phyloP scores from a whole-genome alignment of 1,140 invertebrate genomes.

The Rhizoglyphus robini region DNA sequence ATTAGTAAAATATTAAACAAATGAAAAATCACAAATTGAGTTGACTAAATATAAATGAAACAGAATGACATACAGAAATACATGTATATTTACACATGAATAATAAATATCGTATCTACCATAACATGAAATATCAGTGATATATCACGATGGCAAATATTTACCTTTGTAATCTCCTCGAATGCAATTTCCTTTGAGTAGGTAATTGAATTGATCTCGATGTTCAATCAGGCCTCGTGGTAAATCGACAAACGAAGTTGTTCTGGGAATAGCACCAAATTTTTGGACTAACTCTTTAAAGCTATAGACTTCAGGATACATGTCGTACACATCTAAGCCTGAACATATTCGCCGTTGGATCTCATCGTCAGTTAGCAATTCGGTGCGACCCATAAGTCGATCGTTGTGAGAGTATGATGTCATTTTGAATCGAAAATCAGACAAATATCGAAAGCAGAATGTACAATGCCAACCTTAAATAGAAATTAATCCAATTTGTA shows the following conservation, averaged over 20 bases:
- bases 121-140: no score
- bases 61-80: no score
- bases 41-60: no score
- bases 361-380: not conserved
- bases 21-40: no score
- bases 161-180: not conserved
- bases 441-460: slow-evolving; percentile 13
- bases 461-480: slow-evolving; percentile 17
- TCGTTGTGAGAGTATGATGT: slow-evolving; percentile 18
- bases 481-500: not conserved
- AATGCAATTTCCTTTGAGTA: slow-evolving; percentile 5
- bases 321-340: slow-evolving; percentile 8
- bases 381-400: not conserved
- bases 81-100: no score
- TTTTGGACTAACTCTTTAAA: slow-evolving; percentile 6
- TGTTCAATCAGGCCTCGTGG: not conserved
- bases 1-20: no score
- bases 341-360: slow-evolving; percentile 11
- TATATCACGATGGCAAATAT: not conserved
- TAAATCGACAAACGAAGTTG: not conserved
- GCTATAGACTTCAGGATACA: slow-evolving; percentile 18
- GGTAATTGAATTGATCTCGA: not conserved
- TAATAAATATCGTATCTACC: no score
- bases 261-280: slow-evolving; percentile 8
- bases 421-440: slow-evolving; percentile 18